These are phyloP conservation scores for Paracanthobrama guichenoti DNA, from an alignment of 2,113 vertebrate species.

Conservation along the genomic window DNA sequence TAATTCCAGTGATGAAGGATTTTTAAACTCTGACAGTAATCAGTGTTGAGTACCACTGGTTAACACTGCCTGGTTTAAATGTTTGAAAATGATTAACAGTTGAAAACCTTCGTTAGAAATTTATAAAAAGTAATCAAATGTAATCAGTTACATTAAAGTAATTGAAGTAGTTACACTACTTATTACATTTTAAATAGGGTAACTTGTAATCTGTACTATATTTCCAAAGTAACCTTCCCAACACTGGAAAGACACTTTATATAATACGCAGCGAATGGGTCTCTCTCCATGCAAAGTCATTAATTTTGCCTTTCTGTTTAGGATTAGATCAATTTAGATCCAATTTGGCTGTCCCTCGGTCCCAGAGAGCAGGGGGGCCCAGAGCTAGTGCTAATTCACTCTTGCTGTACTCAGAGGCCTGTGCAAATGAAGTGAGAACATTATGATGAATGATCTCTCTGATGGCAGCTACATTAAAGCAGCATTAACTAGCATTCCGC, in stretches of 20 bases:
- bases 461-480: constrained; percentile 63
- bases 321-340: constrained; percentile 65
- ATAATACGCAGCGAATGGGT: constrained; percentile 17
- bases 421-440: constrained; percentile 50
- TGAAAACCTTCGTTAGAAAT: too few species aligned
- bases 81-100: too few species aligned
- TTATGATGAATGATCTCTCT: constrained; percentile 67
- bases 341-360: constrained; percentile 57
- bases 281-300: constrained; percentile 57
- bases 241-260: constrained; percentile 6
- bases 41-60: too few species aligned
- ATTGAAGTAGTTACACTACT: too few species aligned
- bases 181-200: too few species aligned
- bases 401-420: constrained; percentile 34
- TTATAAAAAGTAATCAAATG: too few species aligned
- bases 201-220: too few species aligned
- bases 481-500: constrained; percentile 51
- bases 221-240: too few species aligned
- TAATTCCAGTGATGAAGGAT: too few species aligned
- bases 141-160: too few species aligned
- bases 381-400: constrained; percentile 57
- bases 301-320: constrained; percentile 59
- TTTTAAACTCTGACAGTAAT: too few species aligned
- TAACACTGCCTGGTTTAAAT: too few species aligned
- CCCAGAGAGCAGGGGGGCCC: constrained; percentile 41